Conservation (phyloP, 2,888 invertebrate genomes). For the Amphipyra tragopoginis region DNA sequence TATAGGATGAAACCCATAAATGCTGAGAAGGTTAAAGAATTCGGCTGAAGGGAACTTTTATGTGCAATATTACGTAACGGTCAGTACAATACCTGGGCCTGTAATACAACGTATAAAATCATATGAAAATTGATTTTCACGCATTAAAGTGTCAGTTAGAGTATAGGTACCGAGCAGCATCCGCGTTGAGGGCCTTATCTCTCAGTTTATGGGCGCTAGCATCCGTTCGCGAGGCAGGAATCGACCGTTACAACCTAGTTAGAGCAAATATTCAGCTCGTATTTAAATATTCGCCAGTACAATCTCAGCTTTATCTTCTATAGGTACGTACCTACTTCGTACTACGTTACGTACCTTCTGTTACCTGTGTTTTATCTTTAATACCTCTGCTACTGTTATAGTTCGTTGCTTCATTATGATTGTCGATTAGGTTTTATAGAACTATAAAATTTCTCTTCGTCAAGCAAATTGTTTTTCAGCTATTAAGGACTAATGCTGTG, state of each 20-base stretch:
- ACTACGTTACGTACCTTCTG: constrained; percentile 29
- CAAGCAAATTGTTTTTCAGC: constrained; percentile 23
- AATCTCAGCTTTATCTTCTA: constrained; percentile 57
- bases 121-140: constrained; percentile 60
- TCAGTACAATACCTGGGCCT: constrained; percentile 30
- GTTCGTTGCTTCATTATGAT: constrained; percentile 47
- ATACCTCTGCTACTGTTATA: constrained; percentile 40
- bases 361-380: constrained; percentile 57
- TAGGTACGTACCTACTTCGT: constrained; percentile 21
- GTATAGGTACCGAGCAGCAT: constrained; percentile 50
- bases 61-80: constrained; percentile 30
- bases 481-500: constrained; percentile 18
- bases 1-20: constrained; percentile 31
- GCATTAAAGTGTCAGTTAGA: constrained; percentile 62
- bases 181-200: constrained; percentile 72
- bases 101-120: constrained; percentile 35
- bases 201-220: constrained; percentile 72
- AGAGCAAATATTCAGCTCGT: constrained; percentile 72
- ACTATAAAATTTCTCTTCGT: constrained; percentile 39
- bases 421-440: constrained; percentile 49
- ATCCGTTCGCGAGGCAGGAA: constrained; percentile 73
- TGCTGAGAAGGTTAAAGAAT: constrained; percentile 44
- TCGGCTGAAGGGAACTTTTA: constrained; percentile 28
- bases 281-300: constrained; percentile 70
- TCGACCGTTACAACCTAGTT: constrained; percentile 74